These are phyloP conservation scores for Zelostemma sp. DNA, from an alignment of 1,140 invertebrate genomes.

Conservation along the genomic window DNA sequence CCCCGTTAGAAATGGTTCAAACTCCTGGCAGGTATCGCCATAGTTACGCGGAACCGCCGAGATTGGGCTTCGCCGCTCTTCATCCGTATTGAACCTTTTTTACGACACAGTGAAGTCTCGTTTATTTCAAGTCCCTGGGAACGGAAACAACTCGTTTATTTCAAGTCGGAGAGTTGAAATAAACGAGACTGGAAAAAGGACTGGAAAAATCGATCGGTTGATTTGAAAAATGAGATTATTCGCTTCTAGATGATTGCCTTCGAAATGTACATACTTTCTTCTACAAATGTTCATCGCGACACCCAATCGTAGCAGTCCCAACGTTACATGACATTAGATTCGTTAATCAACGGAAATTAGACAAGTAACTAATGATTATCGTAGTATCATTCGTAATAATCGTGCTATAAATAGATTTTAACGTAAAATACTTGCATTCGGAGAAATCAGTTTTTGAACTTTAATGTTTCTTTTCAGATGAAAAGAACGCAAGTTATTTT, in stretches of 20 bases:
- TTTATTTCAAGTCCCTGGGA: too few species aligned
- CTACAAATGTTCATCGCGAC: neutral
- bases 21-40: slow-evolving; percentile 69
- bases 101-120: too few species aligned
- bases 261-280: neutral
- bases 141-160: too few species aligned
- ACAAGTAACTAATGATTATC: neutral
- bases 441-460: too few species aligned
- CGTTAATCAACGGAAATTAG: neutral
- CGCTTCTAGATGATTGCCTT: neutral
- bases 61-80: slow-evolving; percentile 70
- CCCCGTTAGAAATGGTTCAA: slow-evolving; percentile 61
- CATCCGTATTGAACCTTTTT: slow-evolving; percentile 66
- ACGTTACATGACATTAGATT: neutral
- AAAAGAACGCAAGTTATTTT: too few species aligned
- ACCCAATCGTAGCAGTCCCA: neutral
- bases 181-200: too few species aligned
- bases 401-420: neutral
- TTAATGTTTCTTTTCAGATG: too few species aligned
- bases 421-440: too few species aligned
- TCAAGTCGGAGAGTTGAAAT: too few species aligned
- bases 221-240: neutral
- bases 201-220: neutral
- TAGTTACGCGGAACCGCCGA: slow-evolving; percentile 71
- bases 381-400: neutral